Evolutionary conservation across 2,888 invertebrate genomes (phyloP), one percentile per base, ranked within the genome.

Genomic region (Patella ulyssiponensis): DNA sequence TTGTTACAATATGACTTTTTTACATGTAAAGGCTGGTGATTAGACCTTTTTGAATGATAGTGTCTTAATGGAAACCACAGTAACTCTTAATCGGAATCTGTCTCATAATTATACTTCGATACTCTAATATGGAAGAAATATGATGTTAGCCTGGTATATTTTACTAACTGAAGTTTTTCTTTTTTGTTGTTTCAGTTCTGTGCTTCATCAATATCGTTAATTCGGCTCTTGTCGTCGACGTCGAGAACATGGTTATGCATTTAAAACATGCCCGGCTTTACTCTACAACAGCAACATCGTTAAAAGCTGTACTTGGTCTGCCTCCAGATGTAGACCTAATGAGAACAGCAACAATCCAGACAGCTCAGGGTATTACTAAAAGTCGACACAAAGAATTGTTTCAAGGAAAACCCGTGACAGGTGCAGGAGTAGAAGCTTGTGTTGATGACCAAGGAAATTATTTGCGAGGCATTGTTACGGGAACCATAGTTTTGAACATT

Each of bases 341-440:
- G 12, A 51, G 23, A 15, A 53, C 44, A 4, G 72, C 71, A 15
- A 17, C 74, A 14, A 44, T 71, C 58, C 69, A 69, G 44, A 78
- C 78, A 56, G 78, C 77, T 44, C 78, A 77, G 23, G 80, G 80
- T 4, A 54, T 27, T 5, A 14, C 53, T n/a, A 78, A 76, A 27
- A 27, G 58, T 33, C 69, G 75, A 1, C 53, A 78, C 1, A 71
- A 73, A 14, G 75, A 80, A 75, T 75, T 73, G 44, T 80, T 75
- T 52, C 69, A 52, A 33, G 78, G 78, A 3, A 64, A 74, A 33
- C 73, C 78, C 15, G 80, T 80, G 15, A 53, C 77, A 27, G 80
- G 80, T 20, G 75, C 75, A 9, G 52, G 56, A 14, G 75, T 75
- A 3, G 78, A 73, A 44, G 80, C 77, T 7, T 73, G 77, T 23